Evolutionary conservation across 1,140 invertebrate species (phyloP).

Genomic region (Hydropsyche tenuis): DNA sequence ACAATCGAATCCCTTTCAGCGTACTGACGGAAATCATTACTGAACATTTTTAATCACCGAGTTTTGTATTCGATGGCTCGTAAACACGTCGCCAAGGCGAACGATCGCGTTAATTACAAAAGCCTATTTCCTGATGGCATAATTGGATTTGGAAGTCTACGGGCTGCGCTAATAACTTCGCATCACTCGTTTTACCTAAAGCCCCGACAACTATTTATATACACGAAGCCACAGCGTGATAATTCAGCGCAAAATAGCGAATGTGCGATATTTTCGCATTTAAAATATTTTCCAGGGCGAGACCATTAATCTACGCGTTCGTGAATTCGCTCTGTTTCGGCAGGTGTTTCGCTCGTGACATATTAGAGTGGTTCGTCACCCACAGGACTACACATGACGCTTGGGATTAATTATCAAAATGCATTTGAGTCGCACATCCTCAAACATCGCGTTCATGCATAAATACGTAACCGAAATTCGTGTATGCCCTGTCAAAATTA

Average conservation of each 20-base stretch:
- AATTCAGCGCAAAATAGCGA: background rate
- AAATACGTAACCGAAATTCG: too few relatives aligned
- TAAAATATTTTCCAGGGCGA: too few relatives aligned
- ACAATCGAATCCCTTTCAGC: too few relatives aligned
- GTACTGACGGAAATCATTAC: too few relatives aligned
- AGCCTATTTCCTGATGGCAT: conserved; percentile 23
- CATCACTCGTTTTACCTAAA: background rate
- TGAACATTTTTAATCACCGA: too few relatives aligned
- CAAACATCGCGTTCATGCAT: background rate
- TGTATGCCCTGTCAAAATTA: too few relatives aligned
- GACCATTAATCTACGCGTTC: too few relatives aligned
- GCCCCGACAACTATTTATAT: background rate
- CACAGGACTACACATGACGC: conserved; percentile 24
- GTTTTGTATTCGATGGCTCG: conserved; percentile 11
- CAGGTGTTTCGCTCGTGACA: conserved; percentile 27
- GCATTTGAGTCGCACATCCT: background rate
- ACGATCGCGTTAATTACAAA: conserved; percentile 35
- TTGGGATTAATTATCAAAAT: conserved; percentile 31
- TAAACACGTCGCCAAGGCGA: conserved; percentile 22
- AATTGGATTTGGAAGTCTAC: conserved; percentile 34
- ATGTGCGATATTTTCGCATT: background rate
- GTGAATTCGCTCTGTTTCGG: background rate
- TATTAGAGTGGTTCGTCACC: conserved; percentile 31
- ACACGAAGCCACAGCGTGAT: background rate
- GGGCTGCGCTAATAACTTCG: background rate